These are phyloP conservation scores for Caerostris darwini DNA, from an alignment of 1,140 invertebrate genomes.

Conservation along the genomic window DNA sequence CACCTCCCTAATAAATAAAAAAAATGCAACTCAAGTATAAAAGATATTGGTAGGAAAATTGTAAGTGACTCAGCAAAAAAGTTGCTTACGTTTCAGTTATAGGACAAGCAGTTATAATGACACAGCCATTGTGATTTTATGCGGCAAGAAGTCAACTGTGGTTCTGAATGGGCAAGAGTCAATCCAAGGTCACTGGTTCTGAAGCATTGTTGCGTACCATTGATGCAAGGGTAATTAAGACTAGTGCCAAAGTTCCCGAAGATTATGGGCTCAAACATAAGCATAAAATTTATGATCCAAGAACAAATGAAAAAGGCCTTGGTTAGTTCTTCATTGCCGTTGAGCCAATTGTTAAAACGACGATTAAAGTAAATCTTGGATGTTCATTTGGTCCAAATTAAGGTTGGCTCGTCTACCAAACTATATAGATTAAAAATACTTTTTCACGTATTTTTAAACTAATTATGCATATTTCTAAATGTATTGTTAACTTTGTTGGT, in stretches of 20 bases:
- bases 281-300: background rate
- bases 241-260: background rate
- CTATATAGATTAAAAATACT: too few relatives aligned
- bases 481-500: too few relatives aligned
- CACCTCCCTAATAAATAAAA: slow-evolving; percentile 62
- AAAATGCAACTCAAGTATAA: slow-evolving; percentile 32
- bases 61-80: slow-evolving; percentile 67
- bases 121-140: slow-evolving; percentile 53
- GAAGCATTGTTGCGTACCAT: background rate
- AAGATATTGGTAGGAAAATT: slow-evolving; percentile 62
- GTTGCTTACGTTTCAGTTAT: slow-evolving; percentile 40
- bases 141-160: background rate
- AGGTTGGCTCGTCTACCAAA: too few relatives aligned
- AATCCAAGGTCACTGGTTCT: background rate
- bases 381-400: background rate
- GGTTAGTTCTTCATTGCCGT: background rate
- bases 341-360: background rate
- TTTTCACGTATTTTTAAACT: too few relatives aligned
- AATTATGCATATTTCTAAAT: too few relatives aligned
- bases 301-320: background rate
- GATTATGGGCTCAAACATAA: slow-evolving; percentile 20
- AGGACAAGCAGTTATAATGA: slow-evolving; percentile 64
- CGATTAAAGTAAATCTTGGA: background rate
- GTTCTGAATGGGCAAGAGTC: background rate
- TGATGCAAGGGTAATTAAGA: slow-evolving; percentile 17